A percentile compares a stretch with the other conserved stretches of the same genome.
These are phyloP conservation scores for Chloebia gouldiae DNA, from an alignment of 2,113 vertebrate species.

Conservation along the genomic window DNA sequence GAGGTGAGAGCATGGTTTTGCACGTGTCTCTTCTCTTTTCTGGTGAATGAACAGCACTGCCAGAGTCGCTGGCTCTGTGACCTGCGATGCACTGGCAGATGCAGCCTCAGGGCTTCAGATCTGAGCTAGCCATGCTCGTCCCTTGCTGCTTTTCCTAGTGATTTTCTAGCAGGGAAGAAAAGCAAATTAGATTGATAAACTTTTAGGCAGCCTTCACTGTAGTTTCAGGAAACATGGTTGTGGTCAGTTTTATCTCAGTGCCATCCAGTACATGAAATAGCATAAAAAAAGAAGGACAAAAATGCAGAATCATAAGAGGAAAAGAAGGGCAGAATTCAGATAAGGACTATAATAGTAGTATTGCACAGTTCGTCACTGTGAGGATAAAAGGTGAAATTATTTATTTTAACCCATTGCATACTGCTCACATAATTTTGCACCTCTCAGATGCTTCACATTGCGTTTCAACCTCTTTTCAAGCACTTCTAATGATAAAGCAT, in stretches of 20 bases:
- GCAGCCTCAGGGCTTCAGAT: background rate
- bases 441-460: background rate
- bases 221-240: background rate
- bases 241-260: background rate
- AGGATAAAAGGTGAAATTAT: background rate
- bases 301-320: background rate
- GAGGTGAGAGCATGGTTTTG: background rate
- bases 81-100: background rate
- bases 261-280: background rate
- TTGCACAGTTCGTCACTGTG: background rate
- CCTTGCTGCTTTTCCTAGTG: background rate
- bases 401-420: background rate
- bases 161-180: background rate
- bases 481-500: background rate
- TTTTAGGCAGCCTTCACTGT: background rate
- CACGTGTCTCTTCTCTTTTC: background rate
- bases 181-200: background rate
- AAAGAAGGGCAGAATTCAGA: background rate
- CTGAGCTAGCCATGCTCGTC: rapidly evolving
- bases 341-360: background rate
- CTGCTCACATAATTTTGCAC: background rate
- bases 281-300: background rate
- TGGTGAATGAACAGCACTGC: background rate
- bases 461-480: background rate
- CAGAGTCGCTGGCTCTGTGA: background rate